These are phyloP conservation scores for Trichopria drosophilae DNA, from an alignment of 2,888 invertebrate species.

Conservation along the genomic window DNA sequence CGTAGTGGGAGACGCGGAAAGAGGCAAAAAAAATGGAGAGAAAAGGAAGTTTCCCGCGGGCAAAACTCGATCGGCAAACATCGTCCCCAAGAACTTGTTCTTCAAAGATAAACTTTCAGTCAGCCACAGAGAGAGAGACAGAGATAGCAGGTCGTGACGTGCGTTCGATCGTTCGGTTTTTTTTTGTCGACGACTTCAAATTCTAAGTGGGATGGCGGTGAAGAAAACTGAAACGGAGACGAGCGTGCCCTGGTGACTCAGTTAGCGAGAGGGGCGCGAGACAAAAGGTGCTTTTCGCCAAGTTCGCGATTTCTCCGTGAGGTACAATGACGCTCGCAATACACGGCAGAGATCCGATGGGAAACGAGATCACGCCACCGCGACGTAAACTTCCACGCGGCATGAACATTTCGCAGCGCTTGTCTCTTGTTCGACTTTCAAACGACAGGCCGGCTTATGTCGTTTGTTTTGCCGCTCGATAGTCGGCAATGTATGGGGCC, in stretches of 20 bases:
- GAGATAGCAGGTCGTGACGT: slow-evolving; percentile 9
- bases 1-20: no score
- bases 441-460: no score
- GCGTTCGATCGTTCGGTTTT: background rate
- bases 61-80: slow-evolving; percentile 32
- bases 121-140: slow-evolving; percentile 8
- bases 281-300: slow-evolving; percentile 10
- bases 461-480: no score
- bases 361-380: no score
- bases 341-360: no score
- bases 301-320: background rate
- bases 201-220: slow-evolving; percentile 1
- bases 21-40: slow-evolving; percentile 7
- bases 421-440: no score
- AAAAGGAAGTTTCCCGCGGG: slow-evolving; percentile 25
- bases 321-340: no score
- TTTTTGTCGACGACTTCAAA: slow-evolving; percentile 20
- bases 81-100: slow-evolving; percentile 23
- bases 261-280: slow-evolving; percentile 15
- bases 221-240: background rate
- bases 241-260: slow-evolving; percentile 26
- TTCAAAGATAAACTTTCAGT: background rate
- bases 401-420: no score
- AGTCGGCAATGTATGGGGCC: no score
- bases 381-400: no score